These are phyloP conservation scores for Bursaphelenchus mucronatus DNA, from an alignment of 1,140 invertebrate species.

Conservation along the genomic window DNA sequence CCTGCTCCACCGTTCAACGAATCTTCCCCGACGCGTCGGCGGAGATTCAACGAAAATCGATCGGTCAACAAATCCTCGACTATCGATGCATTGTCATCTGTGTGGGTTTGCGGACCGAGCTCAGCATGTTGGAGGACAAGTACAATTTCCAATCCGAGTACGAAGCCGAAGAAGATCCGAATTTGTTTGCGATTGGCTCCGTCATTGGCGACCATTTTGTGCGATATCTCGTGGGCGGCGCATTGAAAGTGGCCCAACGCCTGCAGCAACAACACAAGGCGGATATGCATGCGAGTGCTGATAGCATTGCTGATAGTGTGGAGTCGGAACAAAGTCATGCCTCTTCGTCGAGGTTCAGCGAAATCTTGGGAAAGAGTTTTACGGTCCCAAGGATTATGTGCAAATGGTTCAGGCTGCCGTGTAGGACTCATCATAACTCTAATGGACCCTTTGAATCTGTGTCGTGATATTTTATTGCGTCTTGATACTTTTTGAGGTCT, in stretches of 20 bases:
- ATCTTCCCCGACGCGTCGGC: not conserved
- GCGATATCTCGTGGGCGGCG: conserved; percentile 52
- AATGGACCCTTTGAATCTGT: no score
- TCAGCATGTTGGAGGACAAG: conserved; percentile 30
- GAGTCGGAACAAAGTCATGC: no score
- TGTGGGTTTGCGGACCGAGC: conserved; percentile 44
- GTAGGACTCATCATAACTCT: no score
- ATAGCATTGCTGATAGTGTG: no score
- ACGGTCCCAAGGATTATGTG: no score
- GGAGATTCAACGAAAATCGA: conserved; percentile 2
- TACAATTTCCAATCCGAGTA: conserved; percentile 38
- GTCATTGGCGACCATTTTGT: conserved; percentile 56
- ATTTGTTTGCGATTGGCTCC: conserved; percentile 49
- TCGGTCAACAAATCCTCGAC: conserved; percentile 22
- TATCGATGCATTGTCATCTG: conserved; percentile 33
- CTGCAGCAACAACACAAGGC: conserved; percentile 21
- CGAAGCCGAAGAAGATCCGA: conserved; percentile 24
- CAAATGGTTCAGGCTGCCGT: no score
- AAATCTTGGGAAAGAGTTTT: no score
- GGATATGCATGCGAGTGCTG: no score
- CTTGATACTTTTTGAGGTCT: no score
- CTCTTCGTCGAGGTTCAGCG: no score
- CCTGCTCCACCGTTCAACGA: not conserved
- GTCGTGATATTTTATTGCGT: no score
- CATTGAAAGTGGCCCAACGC: conserved; percentile 49